phyloP scores from a whole-genome alignment of 2,113 vertebrate species.

The Platysternon megacephalum region DNA sequence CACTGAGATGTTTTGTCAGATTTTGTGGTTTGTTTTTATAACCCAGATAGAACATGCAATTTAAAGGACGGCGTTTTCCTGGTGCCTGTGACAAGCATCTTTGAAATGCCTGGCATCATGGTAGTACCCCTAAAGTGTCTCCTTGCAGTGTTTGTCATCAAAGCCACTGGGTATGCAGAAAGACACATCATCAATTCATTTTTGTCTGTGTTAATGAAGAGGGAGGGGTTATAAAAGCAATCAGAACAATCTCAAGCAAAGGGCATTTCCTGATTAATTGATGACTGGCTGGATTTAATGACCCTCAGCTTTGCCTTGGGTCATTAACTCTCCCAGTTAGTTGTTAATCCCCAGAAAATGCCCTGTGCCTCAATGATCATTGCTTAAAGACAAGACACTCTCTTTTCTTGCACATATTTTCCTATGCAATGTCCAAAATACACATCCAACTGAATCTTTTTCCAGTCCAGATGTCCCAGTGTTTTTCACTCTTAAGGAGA shows the following conservation, averaged over 20 bases:
- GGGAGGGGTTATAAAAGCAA: background rate
- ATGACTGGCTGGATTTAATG: conserved; percentile 45
- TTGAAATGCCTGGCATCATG: background rate
- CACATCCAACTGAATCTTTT: background rate
- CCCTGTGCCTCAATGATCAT: background rate
- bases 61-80: background rate
- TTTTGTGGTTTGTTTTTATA: background rate
- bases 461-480: conserved; percentile 66
- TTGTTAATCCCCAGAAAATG: conserved; percentile 55
- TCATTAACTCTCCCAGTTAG: conserved; percentile 46
- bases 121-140: rapidly evolving
- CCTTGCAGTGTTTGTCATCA: background rate
- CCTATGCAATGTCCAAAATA: conserved; percentile 50
- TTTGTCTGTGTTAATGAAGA: background rate
- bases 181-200: background rate
- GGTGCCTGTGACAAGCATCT: background rate
- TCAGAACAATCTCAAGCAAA: background rate
- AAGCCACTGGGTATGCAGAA: background rate
- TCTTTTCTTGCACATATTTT: conserved; percentile 28
- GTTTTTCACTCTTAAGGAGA: conserved; percentile 21
- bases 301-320: conserved; percentile 5
- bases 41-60: background rate
- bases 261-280: background rate
- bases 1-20: background rate
- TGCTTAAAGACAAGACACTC: conserved; percentile 30